A percentile compares a stretch with the other conserved stretches of the same genome.
Evolutionary conservation across 2,888 invertebrate genomes (phyloP).

Genomic region (Atrina japonica): DNA sequence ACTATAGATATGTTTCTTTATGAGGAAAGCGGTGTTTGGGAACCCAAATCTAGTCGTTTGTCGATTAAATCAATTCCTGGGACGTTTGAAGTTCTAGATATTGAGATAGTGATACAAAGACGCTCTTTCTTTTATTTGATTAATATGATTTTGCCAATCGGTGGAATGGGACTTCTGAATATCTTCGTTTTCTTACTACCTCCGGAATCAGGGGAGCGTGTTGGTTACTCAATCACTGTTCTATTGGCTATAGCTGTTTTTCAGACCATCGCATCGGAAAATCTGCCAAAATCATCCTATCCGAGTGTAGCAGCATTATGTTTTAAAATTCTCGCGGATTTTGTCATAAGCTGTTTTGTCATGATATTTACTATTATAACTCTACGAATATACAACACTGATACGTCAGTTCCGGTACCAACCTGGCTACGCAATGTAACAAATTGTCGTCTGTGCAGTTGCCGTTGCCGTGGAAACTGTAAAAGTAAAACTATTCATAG

Average conservation of each 20-base stretch:
- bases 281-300: constrained; percentile 12
- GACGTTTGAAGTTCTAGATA: background rate
- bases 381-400: background rate
- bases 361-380: constrained; percentile 11
- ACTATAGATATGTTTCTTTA: background rate
- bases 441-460: too few relatives aligned
- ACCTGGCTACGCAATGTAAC: too few relatives aligned
- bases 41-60: background rate
- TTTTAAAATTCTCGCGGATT: constrained; percentile 11
- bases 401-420: too few relatives aligned
- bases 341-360: constrained; percentile 5
- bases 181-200: constrained; percentile 11
- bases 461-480: too few relatives aligned
- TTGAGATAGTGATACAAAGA: background rate
- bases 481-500: too few relatives aligned
- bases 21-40: constrained; percentile 2
- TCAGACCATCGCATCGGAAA: constrained; percentile 19
- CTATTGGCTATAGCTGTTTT: constrained; percentile 21
- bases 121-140: constrained; percentile 9
- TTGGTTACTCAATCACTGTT: constrained; percentile 14
- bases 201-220: constrained; percentile 9
- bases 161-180: constrained; percentile 2
- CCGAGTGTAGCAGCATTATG: constrained; percentile 3
- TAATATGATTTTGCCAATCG: constrained; percentile 23
- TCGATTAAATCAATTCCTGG: background rate